Percentiles rank a stretch among this genome's conserved stretches.
These are phyloP conservation scores for Harpalus rufipes DNA, from an alignment of 2,888 invertebrate genomes.

Conservation along the genomic window DNA sequence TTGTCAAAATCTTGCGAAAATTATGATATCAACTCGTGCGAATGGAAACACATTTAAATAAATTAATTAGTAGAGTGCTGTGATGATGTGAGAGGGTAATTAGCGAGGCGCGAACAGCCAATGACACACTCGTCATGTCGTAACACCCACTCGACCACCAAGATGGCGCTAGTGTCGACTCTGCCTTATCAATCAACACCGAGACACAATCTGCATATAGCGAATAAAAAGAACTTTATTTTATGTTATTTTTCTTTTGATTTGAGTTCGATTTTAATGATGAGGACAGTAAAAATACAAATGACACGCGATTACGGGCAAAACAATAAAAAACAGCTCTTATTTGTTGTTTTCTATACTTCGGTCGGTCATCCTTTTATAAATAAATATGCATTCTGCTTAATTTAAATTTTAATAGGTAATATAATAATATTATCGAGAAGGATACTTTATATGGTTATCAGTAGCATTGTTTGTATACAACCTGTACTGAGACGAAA, in stretches of 20 bases:
- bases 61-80: slow-evolving; percentile 63
- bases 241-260: not conserved
- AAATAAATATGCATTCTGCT: no score
- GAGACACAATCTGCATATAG: not conserved
- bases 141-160: slow-evolving; percentile 37
- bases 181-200: not conserved
- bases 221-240: not conserved
- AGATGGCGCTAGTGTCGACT: not conserved
- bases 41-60: slow-evolving; percentile 65
- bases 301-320: no score
- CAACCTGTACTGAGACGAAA: no score
- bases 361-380: no score
- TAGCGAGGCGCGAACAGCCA: slow-evolving; percentile 47
- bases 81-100: slow-evolving; percentile 62
- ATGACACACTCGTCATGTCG: slow-evolving; percentile 50
- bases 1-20: slow-evolving; percentile 63
- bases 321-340: no score
- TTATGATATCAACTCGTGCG: slow-evolving; percentile 62
- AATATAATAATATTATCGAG: no score
- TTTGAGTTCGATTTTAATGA: not conserved
- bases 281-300: no score
- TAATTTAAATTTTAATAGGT: no score
- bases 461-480: no score
- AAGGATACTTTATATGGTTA: no score
- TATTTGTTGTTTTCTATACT: no score